Conservation (phyloP, 2,888 invertebrate species). For the Idaea biselata region DNA sequence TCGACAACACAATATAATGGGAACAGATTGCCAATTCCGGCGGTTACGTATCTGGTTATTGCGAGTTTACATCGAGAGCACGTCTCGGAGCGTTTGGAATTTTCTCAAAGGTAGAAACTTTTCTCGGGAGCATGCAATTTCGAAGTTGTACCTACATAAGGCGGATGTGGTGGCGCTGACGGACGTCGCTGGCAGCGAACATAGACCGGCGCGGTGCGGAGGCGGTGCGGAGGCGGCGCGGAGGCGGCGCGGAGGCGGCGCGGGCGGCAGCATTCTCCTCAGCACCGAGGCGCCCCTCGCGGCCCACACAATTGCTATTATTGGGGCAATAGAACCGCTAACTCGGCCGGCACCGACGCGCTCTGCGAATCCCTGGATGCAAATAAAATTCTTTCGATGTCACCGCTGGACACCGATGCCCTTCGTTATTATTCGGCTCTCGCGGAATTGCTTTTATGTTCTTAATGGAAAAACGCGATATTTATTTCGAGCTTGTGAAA, state of each 20-base stretch:
- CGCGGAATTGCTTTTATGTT: conserved; percentile 77
- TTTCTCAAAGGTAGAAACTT: conserved; percentile 72
- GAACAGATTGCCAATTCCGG: conserved; percentile 61
- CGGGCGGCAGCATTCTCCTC: conserved; percentile 22
- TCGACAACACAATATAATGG: conserved; percentile 40
- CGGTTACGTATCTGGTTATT: conserved; percentile 60
- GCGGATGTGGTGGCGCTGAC: not conserved
- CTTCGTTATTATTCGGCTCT: conserved; percentile 79
- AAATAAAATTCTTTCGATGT: conserved; percentile 73
- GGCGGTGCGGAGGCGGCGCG: not conserved
- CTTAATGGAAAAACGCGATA: conserved; percentile 77
- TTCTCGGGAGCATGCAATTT: conserved; percentile 66
- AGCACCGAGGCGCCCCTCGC: conserved; percentile 25
- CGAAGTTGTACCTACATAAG: conserved; percentile 50
- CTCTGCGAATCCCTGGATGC: conserved; percentile 56
- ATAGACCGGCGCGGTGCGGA: conserved; percentile 36
- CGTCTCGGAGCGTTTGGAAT: conserved; percentile 59
- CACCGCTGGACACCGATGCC: conserved; percentile 71
- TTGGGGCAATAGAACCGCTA: conserved; percentile 67
- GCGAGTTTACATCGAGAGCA: conserved; percentile 61
- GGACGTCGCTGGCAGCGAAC: not conserved
- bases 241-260: not conserved
- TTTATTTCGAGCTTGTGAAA: conserved; percentile 71
- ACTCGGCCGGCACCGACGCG: conserved; percentile 47
- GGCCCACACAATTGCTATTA: conserved; percentile 67